A percentile compares a stretch with the other conserved stretches of the same genome.
phyloP scores from a whole-genome alignment of 2,113 vertebrate species.

The Tetrao urogallus region DNA sequence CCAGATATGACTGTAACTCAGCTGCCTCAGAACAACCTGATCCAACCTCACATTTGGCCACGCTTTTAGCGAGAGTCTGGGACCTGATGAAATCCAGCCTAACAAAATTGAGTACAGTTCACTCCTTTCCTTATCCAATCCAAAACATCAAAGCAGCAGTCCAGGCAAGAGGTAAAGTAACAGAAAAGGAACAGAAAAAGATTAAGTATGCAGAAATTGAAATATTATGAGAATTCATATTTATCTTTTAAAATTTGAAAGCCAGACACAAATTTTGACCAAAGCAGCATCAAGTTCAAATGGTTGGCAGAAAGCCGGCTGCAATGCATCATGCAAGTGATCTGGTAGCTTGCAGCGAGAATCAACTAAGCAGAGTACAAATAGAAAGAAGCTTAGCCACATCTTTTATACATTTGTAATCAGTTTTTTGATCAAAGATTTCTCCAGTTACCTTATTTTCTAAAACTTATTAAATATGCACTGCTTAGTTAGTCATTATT shows the following conservation, averaged over 20 bases:
- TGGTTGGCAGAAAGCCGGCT: background rate
- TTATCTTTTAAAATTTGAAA: background rate
- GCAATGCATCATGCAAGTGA: background rate
- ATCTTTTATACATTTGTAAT: background rate
- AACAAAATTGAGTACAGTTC: background rate
- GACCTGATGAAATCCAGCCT: background rate
- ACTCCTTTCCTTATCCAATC: background rate
- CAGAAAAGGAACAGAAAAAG: background rate
- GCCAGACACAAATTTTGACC: background rate
- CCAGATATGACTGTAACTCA: fast-evolving
- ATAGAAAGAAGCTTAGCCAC: background rate
- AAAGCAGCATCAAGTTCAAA: background rate
- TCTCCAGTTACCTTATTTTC: background rate
- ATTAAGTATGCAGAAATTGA: background rate
- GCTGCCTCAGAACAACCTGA: background rate
- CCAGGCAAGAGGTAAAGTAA: background rate
- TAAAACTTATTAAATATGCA: background rate
- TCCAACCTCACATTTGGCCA: background rate
- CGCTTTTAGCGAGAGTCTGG: background rate
- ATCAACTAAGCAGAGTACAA: background rate
- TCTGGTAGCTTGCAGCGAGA: background rate
- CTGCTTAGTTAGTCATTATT: background rate
- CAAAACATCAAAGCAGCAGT: background rate
- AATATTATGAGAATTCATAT: background rate
- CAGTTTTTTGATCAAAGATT: background rate